Evolutionary conservation across 2,888 invertebrate genomes (phyloP).

Genomic region (Agrochola litura): DNA sequence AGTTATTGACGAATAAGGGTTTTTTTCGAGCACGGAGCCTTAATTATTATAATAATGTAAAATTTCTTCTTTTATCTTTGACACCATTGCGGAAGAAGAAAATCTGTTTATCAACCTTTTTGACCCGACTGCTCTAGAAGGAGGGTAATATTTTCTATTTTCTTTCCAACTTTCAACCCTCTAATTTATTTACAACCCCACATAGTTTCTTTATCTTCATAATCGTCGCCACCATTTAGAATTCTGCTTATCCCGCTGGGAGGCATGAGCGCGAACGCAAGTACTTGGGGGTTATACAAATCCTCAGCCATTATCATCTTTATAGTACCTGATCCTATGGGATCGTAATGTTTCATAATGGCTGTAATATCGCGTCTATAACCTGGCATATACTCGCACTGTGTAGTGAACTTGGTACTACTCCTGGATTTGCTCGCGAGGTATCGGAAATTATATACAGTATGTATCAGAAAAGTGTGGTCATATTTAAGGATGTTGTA

Average conservation of each 20-base stretch:
- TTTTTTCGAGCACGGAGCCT: no score
- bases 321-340: conserved; percentile 60
- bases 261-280: conserved; percentile 33
- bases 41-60: neutral
- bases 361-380: conserved; percentile 38
- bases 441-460: neutral
- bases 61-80: neutral
- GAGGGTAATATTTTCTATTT: neutral
- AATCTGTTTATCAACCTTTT: neutral
- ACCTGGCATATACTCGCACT: conserved; percentile 12
- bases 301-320: conserved; percentile 56
- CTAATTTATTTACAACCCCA: conserved; percentile 36
- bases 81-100: neutral
- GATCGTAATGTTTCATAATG: conserved; percentile 54
- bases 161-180: neutral
- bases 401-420: conserved; percentile 18
- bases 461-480: neutral
- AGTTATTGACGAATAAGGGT: no score
- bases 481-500: neutral
- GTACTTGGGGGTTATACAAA: conserved; percentile 52
- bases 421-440: conserved; percentile 2
- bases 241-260: conserved; percentile 49
- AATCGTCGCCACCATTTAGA: conserved; percentile 36
- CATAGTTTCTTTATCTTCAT: conserved; percentile 47
- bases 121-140: neutral